phyloP scores from a whole-genome alignment of 2,888 invertebrate species.

The Heliconius hortense region DNA sequence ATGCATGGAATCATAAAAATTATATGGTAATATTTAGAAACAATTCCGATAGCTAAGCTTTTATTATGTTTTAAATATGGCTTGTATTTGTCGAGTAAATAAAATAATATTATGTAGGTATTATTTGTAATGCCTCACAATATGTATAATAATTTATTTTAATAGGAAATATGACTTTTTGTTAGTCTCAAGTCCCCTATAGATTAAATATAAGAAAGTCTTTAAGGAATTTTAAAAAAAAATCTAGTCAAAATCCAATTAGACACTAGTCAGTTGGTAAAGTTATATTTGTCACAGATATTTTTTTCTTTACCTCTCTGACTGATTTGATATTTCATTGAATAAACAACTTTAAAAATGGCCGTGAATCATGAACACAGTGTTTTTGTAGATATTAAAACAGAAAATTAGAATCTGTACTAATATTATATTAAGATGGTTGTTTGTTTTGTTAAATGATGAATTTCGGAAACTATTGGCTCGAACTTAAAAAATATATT shows the following conservation, averaged over 20 bases:
- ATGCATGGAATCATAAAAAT: background rate
- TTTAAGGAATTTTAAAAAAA: background rate
- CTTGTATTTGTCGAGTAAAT: background rate
- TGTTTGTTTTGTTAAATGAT: no score
- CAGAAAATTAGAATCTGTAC: no score
- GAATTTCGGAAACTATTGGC: no score
- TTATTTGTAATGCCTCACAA: conserved; percentile 20
- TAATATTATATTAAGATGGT: no score
- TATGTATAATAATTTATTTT: conserved; percentile 27
- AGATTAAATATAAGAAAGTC: background rate
- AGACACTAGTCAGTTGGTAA: background rate
- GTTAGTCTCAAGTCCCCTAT: conserved; percentile 24
- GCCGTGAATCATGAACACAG: no score
- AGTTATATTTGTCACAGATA: background rate
- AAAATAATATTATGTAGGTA: background rate
- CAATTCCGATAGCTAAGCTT: conserved; percentile 11
- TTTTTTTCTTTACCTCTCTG: background rate
- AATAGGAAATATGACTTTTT: conserved; percentile 21
- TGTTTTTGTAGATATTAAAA: no score
- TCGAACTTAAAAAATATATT: no score
- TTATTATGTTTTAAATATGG: background rate
- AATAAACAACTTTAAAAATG: background rate
- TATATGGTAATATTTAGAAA: conserved; percentile 6
- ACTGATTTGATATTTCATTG: background rate
- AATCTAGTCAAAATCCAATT: conserved; percentile 10